phyloP scores from a whole-genome alignment of 2,888 invertebrate species.

The Brachypterus glaber region DNA sequence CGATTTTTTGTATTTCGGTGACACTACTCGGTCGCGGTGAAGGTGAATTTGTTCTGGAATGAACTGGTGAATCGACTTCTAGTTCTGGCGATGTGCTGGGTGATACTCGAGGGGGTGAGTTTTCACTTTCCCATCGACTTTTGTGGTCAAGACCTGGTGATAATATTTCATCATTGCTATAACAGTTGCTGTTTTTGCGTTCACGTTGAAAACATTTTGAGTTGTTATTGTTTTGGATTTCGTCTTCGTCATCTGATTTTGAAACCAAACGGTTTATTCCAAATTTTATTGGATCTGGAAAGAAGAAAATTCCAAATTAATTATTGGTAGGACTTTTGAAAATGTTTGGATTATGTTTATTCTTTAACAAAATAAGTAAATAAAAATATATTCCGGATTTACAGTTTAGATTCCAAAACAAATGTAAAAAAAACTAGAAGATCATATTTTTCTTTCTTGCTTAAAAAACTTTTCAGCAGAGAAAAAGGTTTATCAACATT shows the following conservation, averaged over 20 bases:
- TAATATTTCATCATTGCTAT: constrained; percentile 45
- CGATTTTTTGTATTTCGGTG: constrained; percentile 39
- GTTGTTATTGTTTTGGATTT: constrained; percentile 45
- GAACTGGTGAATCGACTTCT: constrained; percentile 67
- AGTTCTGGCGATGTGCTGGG: constrained; percentile 57
- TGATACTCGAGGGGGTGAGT: constrained; percentile 33
- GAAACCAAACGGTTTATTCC: constrained; percentile 72
- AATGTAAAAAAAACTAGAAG: too few species aligned
- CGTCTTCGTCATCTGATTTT: constrained; percentile 53
- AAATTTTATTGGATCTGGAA: constrained; percentile 74
- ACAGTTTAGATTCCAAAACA: too few species aligned
- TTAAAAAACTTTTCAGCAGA: too few species aligned
- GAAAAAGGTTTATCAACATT: too few species aligned
- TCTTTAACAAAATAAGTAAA: constrained; percentile 3
- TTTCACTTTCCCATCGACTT: constrained; percentile 30
- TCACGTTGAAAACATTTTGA: constrained; percentile 40
- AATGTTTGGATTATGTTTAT: too few species aligned
- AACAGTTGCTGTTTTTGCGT: constrained; percentile 43
- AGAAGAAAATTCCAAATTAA: constrained; percentile 23
- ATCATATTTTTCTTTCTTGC: too few species aligned
- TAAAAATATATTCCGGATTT: constrained; percentile 4
- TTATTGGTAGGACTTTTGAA: too few species aligned
- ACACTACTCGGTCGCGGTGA: constrained; percentile 40
- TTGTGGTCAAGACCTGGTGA: constrained; percentile 32
- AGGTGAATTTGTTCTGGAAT: constrained; percentile 44